Conservation (phyloP, 1,140 invertebrate genomes). For the Phthorimaea operculella region DNA sequence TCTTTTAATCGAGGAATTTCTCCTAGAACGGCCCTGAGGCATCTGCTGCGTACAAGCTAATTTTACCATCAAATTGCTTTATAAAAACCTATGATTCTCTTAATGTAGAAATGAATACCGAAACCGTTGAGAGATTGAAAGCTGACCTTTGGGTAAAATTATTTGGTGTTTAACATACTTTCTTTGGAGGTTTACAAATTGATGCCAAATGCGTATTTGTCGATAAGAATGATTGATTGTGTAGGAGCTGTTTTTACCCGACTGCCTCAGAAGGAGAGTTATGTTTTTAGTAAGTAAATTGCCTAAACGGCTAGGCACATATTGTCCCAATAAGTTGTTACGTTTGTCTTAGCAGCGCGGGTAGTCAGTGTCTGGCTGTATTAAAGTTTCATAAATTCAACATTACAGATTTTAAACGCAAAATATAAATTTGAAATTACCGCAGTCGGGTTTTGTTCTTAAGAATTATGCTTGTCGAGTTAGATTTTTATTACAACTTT, state of each 20-base stretch:
- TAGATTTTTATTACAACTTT: too few species aligned
- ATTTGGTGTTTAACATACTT: constrained; percentile 22
- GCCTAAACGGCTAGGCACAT: too few species aligned
- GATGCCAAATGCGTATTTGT: constrained; percentile 13
- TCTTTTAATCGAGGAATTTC: constrained; percentile 44
- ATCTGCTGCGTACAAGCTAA: constrained; percentile 19
- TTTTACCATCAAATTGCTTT: constrained; percentile 32
- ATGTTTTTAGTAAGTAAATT: too few species aligned
- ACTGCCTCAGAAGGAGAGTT: too few species aligned
- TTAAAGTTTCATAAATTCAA: too few species aligned
- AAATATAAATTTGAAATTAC: too few species aligned
- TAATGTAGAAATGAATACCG: constrained; percentile 25
- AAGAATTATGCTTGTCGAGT: too few species aligned
- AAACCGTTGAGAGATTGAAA: background rate
- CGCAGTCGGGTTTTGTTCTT: too few species aligned
- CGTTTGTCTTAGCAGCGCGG: too few species aligned
- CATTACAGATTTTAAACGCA: too few species aligned
- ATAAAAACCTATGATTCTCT: constrained; percentile 26
- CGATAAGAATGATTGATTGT: constrained; percentile 13
- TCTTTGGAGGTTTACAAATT: constrained; percentile 13
- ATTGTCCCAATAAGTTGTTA: too few species aligned
- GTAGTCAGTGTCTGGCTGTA: too few species aligned
- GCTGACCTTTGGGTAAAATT: constrained; percentile 18
- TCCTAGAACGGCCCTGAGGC: constrained; percentile 28
- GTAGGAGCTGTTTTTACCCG: background rate